These are phyloP conservation scores for Augochlorella aurata DNA, from an alignment of 2,888 invertebrate species.

Conservation along the genomic window DNA sequence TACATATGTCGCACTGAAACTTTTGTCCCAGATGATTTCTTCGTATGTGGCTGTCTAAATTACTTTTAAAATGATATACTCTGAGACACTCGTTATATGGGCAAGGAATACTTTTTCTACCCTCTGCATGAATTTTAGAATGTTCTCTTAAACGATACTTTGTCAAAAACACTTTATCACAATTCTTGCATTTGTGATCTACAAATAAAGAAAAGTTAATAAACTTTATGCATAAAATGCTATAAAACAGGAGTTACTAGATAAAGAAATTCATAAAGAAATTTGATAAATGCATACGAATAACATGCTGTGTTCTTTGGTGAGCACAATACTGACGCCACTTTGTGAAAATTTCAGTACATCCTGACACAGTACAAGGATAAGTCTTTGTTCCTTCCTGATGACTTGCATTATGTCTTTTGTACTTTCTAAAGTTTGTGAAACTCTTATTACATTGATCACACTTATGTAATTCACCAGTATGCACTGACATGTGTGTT, in stretches of 20 bases:
- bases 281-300: constrained; percentile 70
- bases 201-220: constrained; percentile 27
- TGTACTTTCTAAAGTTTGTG: constrained; percentile 82
- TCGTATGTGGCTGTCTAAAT: constrained; percentile 84
- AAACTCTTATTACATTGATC: constrained; percentile 83
- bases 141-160: constrained; percentile 65
- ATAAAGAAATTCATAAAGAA: background rate
- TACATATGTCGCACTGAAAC: constrained; percentile 77
- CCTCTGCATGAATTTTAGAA: constrained; percentile 70
- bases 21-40: constrained; percentile 83
- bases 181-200: constrained; percentile 71
- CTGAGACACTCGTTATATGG: constrained; percentile 80
- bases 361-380: constrained; percentile 82
- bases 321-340: constrained; percentile 83
- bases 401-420: constrained; percentile 83
- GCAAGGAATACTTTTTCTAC: constrained; percentile 73
- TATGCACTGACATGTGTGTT: constrained; percentile 84
- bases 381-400: constrained; percentile 64
- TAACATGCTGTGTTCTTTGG: constrained; percentile 79
- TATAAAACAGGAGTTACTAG: background rate
- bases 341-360: constrained; percentile 82
- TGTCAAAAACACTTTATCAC: constrained; percentile 69
- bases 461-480: constrained; percentile 82
- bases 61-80: constrained; percentile 83
- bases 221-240: background rate